These are phyloP conservation scores for Climacteris rufus DNA, from an alignment of 2,113 vertebrate species.

Conservation along the genomic window DNA sequence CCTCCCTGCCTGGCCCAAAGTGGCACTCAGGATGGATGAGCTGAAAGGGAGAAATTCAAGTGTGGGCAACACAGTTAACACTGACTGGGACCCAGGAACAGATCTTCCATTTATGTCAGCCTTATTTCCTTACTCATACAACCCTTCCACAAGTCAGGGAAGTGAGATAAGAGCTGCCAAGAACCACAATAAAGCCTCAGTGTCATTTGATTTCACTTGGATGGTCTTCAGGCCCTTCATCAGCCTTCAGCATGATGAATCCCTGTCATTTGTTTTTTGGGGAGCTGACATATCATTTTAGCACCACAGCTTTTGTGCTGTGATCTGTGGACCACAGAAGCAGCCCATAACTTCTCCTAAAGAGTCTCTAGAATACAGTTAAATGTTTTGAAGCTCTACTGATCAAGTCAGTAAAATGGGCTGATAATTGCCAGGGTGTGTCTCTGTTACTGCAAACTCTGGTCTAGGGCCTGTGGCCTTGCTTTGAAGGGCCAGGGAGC, in stretches of 20 bases:
- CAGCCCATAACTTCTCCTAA: neutral
- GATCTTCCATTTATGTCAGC: neutral
- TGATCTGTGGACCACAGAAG: fast-evolving
- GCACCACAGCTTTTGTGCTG: neutral
- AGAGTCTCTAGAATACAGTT: neutral
- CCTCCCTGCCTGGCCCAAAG: neutral
- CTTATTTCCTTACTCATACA: neutral
- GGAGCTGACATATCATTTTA: neutral
- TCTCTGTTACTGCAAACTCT: neutral
- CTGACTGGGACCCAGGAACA: neutral
- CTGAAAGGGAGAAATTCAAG: neutral
- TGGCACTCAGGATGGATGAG: neutral
- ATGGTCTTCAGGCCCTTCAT: neutral
- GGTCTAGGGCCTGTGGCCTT: neutral
- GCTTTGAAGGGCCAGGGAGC: neutral
- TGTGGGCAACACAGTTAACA: neutral
- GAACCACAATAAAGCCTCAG: neutral
- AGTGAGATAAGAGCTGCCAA: neutral
- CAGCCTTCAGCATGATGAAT: neutral
- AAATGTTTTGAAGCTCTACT: neutral
- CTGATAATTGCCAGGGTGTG: too few species aligned
- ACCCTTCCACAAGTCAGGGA: neutral
- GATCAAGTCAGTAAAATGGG: neutral
- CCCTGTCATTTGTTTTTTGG: neutral
- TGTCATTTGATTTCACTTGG: neutral